Conservation (phyloP, 2,113 vertebrate species). For the Dipodomys spectabilis region DNA sequence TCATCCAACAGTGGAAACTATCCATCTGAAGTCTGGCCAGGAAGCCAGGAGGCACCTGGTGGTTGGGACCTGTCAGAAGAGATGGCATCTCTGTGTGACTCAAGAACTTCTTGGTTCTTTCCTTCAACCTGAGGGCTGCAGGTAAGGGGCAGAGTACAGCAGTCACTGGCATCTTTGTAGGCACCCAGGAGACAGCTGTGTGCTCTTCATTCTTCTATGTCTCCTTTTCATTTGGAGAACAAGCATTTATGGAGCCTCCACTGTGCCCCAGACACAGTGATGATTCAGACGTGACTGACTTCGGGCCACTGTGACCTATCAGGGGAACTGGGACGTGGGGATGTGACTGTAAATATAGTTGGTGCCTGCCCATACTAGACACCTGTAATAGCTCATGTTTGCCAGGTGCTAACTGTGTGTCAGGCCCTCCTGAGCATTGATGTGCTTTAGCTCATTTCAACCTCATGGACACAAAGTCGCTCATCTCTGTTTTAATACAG, state of each 20-base stretch:
- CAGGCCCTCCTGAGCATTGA: neutral
- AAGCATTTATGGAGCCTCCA: neutral
- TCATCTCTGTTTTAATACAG: neutral
- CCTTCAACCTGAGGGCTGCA: neutral
- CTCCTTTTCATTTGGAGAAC: neutral
- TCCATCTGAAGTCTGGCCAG: neutral
- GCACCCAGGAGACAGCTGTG: neutral
- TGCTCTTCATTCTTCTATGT: neutral
- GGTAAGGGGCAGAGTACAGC: neutral
- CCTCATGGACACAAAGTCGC: too few relatives aligned
- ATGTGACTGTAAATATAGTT: neutral
- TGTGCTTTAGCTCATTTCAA: neutral
- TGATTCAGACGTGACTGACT: neutral
- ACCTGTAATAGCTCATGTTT: fast-evolving
- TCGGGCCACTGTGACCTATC: neutral
- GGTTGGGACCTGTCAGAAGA: neutral
- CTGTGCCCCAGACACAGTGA: neutral
- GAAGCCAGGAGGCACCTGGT: neutral
- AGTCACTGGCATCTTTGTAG: neutral
- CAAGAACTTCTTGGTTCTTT: neutral
- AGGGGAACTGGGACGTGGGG: neutral
- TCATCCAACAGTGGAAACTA: neutral
- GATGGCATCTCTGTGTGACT: fast-evolving
- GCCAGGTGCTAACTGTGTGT: neutral
- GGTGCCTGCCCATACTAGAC: neutral